Evolutionary conservation across 2,113 vertebrate species (phyloP).

Genomic region (Actinemys pallida): DNA sequence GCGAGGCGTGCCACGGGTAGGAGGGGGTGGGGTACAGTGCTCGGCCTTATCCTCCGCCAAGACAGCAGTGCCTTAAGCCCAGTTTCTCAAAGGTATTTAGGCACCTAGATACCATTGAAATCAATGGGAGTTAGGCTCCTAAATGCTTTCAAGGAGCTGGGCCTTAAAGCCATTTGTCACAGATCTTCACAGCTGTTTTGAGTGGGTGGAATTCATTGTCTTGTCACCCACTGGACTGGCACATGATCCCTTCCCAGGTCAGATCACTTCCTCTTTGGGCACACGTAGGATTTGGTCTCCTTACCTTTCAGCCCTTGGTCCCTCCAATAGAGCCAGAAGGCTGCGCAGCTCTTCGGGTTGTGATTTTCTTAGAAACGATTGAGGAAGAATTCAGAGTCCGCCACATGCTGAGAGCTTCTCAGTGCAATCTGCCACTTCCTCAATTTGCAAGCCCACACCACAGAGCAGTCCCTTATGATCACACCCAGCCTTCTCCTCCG

Average conservation of each 20-base stretch:
- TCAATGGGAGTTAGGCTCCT: background rate
- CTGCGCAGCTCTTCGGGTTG: background rate
- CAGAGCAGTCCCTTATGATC: background rate
- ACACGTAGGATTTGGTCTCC: background rate
- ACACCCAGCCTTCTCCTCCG: background rate
- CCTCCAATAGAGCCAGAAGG: background rate
- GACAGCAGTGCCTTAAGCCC: background rate
- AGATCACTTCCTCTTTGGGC: background rate
- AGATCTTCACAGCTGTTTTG: background rate
- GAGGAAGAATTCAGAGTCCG: background rate
- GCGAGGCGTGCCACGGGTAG: background rate
- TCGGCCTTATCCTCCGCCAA: background rate
- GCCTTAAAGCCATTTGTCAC: background rate
- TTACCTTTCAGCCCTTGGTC: background rate
- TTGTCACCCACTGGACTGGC: background rate
- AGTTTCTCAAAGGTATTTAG: background rate
- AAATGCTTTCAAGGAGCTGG: background rate
- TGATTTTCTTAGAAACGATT: background rate
- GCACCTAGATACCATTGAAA: background rate
- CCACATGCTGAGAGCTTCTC: accelerated
- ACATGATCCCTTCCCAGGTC: background rate
- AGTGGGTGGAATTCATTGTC: background rate
- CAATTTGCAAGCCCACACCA: accelerated
- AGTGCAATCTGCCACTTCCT: background rate
- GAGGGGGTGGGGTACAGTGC: background rate